Percentiles rank a stretch among this genome's conserved stretches.
Evolutionary conservation across 2,888 invertebrate species (phyloP).

Genomic region (Ligdia adustata): DNA sequence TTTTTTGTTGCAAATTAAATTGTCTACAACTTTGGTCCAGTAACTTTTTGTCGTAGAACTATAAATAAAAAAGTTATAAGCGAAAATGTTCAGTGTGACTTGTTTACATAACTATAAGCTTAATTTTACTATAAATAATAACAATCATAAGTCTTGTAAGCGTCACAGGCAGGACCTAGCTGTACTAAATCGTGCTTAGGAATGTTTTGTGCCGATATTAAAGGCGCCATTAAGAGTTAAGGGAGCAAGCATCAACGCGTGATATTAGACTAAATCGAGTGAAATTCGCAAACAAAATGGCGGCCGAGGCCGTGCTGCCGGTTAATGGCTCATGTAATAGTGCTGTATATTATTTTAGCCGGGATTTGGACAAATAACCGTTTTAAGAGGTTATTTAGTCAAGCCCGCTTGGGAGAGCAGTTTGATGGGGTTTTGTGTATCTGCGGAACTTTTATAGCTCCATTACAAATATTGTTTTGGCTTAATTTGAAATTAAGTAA

Average conservation of each 20-base stretch:
- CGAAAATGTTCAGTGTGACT: too few species aligned
- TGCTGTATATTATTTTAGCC: slow-evolving; percentile 55
- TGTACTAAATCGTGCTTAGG: slow-evolving; percentile 34
- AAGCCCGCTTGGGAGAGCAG: slow-evolving; percentile 3
- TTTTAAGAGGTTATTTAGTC: slow-evolving; percentile 26
- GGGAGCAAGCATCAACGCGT: slow-evolving; percentile 50
- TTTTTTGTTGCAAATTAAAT: too few species aligned
- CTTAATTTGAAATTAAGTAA: neutral
- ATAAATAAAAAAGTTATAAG: too few species aligned
- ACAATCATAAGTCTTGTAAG: slow-evolving; percentile 6
- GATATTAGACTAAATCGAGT: slow-evolving; percentile 62
- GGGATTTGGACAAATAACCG: slow-evolving; percentile 32
- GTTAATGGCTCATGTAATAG: slow-evolving; percentile 65
- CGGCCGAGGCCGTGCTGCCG: slow-evolving; percentile 51
- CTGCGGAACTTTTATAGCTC: slow-evolving; percentile 12
- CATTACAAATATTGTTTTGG: slow-evolving; percentile 8
- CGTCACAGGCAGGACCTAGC: slow-evolving; percentile 30
- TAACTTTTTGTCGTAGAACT: too few species aligned
- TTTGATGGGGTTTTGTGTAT: slow-evolving; percentile 11
- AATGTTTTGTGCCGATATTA: slow-evolving; percentile 41
- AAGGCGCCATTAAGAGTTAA: slow-evolving; percentile 48
- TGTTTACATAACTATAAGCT: too few species aligned
- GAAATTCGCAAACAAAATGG: slow-evolving; percentile 62
- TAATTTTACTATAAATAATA: too few species aligned
- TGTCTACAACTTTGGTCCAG: too few species aligned